Evolutionary conservation across 2,113 vertebrate species (phyloP), one percentile per base, ranked within the genome.

Genomic region (Brachionichthys hirsutus): DNA sequence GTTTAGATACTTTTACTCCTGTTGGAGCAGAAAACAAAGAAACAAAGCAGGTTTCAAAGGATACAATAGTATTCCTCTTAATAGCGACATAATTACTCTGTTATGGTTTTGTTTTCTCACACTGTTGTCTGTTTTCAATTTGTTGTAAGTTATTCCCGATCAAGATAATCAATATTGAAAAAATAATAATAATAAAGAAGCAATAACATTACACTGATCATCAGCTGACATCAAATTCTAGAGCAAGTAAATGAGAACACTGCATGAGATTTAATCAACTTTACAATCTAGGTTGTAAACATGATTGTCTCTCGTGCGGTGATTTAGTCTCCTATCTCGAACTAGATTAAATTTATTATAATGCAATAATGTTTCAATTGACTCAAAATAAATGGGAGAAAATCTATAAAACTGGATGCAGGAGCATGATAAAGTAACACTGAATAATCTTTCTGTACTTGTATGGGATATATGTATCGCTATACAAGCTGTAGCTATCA

Each of bases 401-500:
- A 10, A 38, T 9, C 36, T 12, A 8, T 30, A 30, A 30, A 30
- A 30, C 24, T 30, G 24, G 8, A 30, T 38, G 12, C 36, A 38
- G 3, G 36, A 38, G 12, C 36, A 35, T 35, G n/a, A 35, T 35
- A 4, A 4, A 6, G 9, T 9, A 35, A 35, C 9, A 10, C 36
- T 38, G 36, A 38, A 38, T 10, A 38, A 3, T 12, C 1, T 11
- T 12, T 4, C 5, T 38, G 12, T 38, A 9, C 3, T 38, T 38
- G 36, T 38, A 12, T 4, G 0, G 2, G 7, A 62, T 6, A 30
- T 18, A 20, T 38, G 55, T 34, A 14, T 40, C 15, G 51, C 6
- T 35, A 16, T 9, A 18, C 24, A 55, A 40, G 30, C 40, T 67
- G 48, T 40, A 68, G 18, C 46, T 40, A 24, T 34, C 9, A 50